Conservation (phyloP, 2,113 vertebrate species). For the Chaetodon trifascialis region DNA sequence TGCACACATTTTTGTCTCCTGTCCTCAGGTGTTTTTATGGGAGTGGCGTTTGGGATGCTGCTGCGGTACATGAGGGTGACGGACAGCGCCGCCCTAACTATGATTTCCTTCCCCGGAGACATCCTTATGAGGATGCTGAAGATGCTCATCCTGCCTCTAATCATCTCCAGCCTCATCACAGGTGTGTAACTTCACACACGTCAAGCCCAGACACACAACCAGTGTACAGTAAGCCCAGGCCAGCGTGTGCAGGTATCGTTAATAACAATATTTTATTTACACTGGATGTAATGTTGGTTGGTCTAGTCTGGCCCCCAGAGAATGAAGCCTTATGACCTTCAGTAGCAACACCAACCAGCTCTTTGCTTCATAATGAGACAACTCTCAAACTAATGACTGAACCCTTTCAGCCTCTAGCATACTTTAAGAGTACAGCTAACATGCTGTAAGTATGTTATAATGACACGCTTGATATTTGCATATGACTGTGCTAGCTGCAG, state of each 20-base stretch:
- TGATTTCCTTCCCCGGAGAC: slow-evolving; percentile 89
- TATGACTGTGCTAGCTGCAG: too few species aligned
- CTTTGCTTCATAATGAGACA: neutral
- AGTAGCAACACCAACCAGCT: too few species aligned
- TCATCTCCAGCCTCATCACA: slow-evolving; percentile 91
- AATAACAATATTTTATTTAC: too few species aligned
- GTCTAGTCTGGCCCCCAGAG: too few species aligned
- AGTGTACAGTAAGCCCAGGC: neutral
- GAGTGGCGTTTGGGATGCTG: slow-evolving; percentile 81
- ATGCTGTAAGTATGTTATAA: too few species aligned
- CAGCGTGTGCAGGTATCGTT: neutral
- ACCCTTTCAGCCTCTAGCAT: too few species aligned
- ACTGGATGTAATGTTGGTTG: too few species aligned
- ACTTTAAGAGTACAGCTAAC: too few species aligned
- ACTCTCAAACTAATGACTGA: too few species aligned
- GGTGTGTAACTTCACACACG: slow-evolving; percentile 66
- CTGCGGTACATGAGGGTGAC: slow-evolving; percentile 83
- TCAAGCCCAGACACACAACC: neutral
- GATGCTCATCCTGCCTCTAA: slow-evolving; percentile 90
- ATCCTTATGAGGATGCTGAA: slow-evolving; percentile 91
- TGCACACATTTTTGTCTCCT: neutral
- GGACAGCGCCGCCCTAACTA: slow-evolving; percentile 75
- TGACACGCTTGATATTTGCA: too few species aligned
- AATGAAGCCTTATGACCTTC: too few species aligned
- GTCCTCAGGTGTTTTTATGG: slow-evolving; percentile 85